These are phyloP conservation scores for Crematogaster levior DNA, from an alignment of 2,888 invertebrate genomes.

Conservation along the genomic window DNA sequence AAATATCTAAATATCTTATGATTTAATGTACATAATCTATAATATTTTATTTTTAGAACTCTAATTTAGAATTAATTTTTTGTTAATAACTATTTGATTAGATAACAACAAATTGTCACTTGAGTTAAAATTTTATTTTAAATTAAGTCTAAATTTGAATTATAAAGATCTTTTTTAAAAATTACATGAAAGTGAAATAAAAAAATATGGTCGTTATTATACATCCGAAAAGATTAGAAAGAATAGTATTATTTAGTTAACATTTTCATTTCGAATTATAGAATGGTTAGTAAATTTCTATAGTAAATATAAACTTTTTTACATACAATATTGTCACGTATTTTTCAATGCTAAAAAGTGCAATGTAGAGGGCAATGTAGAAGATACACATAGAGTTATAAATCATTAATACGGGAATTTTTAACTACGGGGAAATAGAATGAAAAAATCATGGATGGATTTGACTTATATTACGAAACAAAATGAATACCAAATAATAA, in stretches of 20 bases:
- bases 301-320: neutral
- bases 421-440: neutral
- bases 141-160: neutral
- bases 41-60: neutral
- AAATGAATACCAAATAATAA: constrained; percentile 61
- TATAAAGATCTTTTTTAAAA: neutral
- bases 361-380: neutral
- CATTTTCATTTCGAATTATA: neutral
- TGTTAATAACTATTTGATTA: neutral
- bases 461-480: constrained; percentile 53
- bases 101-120: neutral
- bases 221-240: neutral
- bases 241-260: neutral
- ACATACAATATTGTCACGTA: neutral
- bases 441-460: neutral
- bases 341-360: neutral
- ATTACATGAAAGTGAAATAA: neutral
- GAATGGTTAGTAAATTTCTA: neutral
- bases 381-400: neutral
- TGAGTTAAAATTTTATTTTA: neutral
- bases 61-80: neutral
- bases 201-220: neutral
- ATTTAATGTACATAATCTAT: neutral
- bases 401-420: constrained; percentile 11
- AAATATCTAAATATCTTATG: neutral